These are phyloP conservation scores for Zoanthus solanderi DNA, from an alignment of 92 coral and sea anemone species.

Conservation along the genomic window DNA sequence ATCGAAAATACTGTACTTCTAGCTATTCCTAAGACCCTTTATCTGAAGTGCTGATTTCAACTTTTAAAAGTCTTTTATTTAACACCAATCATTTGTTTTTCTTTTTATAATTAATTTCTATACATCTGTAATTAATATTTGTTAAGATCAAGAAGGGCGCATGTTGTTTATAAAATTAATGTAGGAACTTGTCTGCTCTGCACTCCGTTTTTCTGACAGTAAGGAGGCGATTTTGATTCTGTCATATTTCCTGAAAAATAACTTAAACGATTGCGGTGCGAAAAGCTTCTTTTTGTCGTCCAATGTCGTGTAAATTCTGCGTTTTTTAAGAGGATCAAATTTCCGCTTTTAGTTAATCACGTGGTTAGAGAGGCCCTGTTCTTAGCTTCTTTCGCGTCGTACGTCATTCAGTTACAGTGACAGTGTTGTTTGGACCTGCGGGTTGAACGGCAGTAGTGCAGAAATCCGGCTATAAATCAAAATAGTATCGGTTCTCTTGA, in stretches of 20 bases:
- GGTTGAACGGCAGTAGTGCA: constrained; percentile 45
- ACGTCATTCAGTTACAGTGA: constrained; percentile 17
- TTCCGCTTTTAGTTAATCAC: background rate
- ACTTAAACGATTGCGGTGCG: background rate
- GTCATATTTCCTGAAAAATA: background rate
- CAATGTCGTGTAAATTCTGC: background rate
- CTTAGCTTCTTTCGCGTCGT: background rate
- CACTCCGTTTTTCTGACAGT: too few species aligned
- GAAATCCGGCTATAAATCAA: constrained; percentile 51
- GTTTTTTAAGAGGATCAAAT: background rate
- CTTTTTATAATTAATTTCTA: too few species aligned
- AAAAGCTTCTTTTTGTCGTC: background rate
- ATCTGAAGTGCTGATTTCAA: too few species aligned
- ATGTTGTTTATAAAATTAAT: too few species aligned
- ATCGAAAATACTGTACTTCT: too few species aligned
- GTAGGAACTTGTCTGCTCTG: too few species aligned
- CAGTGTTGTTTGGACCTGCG: constrained; percentile 11
- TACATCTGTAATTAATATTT: too few species aligned
- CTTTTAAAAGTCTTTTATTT: too few species aligned
- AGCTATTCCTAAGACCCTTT: too few species aligned
- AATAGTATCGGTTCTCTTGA: constrained; percentile 36
- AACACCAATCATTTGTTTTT: too few species aligned
- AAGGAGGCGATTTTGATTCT: too few species aligned
- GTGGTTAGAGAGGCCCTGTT: background rate
- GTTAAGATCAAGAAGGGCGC: too few species aligned